Evolutionary conservation across 2,113 vertebrate genomes (phyloP), one percentile per base, ranked within the genome.

Genomic region (Varanus salvator): DNA sequence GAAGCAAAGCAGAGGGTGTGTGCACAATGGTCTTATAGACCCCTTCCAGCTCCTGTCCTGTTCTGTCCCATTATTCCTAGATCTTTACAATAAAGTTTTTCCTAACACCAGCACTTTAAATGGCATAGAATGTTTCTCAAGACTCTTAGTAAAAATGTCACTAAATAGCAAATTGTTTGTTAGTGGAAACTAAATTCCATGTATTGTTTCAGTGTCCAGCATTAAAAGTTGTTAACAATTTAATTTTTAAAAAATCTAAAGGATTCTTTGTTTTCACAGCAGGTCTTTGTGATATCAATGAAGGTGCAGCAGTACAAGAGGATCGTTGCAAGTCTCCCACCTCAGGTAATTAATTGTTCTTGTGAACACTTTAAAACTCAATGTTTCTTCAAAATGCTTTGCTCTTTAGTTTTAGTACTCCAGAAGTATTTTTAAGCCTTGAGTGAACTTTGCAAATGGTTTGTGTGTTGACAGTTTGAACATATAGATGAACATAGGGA

Each of bases 321-420:
- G 99, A 99, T 94, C 98, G 98, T 94, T 99, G 99, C 98, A 99
- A 99, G 94, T 99, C 99, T 1, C 99, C 99, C 12, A 99, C 99
- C 83, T 99, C 99, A 97, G 98, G 99, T 99, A 99, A 98, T 89
- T 95, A 90, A 34, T 91, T 91, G 95, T 92, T 96, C 95, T 95
- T 94, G 82, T 8, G 91, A 88, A 68, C 86, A 27, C 8, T 90
- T 92, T 87, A 92, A 34, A 68, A 54, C 80, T 85, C 52, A 78
- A 87, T 78, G 31, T 64, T 91, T 84, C 15, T 71, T 11, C 14
- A 84, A 82, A 84, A 68, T 27, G 0, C 60, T 82, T 31, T 74
- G 27, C 4, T 34, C 48, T 89, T 69, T 78, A 69, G 60, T 27
- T 5, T 5, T 85, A 31, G 60, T 48, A 0, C 71, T 66, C 85